Conservation (phyloP, 2,113 vertebrate species). For the Aspidoscelis tigris region DNA sequence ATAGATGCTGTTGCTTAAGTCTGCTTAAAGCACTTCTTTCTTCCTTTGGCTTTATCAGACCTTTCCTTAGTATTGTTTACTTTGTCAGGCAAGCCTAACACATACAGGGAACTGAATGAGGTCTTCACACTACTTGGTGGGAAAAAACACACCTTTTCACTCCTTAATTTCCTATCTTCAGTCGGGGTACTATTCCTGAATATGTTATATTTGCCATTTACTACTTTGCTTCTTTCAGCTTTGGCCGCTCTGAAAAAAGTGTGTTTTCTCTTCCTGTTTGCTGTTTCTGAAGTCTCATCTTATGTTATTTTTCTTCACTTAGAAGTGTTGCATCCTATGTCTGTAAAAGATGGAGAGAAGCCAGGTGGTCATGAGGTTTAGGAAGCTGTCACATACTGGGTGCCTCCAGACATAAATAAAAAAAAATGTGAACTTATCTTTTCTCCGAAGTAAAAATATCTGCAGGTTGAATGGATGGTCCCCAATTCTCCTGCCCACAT, state of each 20-base stretch:
- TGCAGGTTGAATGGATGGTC: too few relatives aligned
- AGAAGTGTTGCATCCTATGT: neutral
- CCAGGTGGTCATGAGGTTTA: neutral
- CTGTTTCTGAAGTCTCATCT: neutral
- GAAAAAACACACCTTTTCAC: neutral
- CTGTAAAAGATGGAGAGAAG: neutral
- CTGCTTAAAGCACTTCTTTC: neutral
- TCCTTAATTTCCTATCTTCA: too few relatives aligned
- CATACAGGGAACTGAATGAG: neutral
- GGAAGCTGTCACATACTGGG: neutral
- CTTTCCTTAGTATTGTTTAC: neutral
- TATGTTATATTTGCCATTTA: neutral
- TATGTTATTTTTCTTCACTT: neutral
- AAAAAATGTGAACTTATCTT: too few relatives aligned
- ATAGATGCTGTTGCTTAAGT: neutral
- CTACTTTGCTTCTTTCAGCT: neutral
- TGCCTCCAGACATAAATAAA: neutral
- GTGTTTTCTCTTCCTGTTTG: neutral
- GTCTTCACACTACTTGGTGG: neutral
- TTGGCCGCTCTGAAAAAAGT: neutral
- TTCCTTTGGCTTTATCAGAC: neutral
- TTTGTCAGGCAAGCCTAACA: neutral
- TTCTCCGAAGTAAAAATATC: too few relatives aligned
- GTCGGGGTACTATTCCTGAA: neutral
- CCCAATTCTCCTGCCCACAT: too few relatives aligned